Evolutionary conservation across 2,797 vertebrate genomes (phyloP), one percentile per base, ranked within the genome.

Genomic region (Leuciscus waleckii): DNA sequence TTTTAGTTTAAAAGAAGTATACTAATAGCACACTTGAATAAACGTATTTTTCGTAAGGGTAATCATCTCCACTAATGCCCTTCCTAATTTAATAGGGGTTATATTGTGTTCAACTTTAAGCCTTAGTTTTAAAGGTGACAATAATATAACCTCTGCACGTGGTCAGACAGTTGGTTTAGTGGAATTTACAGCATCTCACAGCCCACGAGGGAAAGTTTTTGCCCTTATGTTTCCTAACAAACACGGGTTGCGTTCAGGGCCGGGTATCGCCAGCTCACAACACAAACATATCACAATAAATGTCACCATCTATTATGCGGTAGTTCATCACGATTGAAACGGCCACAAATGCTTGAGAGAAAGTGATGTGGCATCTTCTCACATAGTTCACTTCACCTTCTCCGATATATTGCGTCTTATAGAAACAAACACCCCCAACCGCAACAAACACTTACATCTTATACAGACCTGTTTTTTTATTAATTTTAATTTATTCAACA

Each of bases 31-130:
- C 97, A 84, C 56, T 35, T 35, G 35, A 35, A 35, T 35, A 35
- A 35, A 35, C 35, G 4, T 35, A 4, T 35, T 35, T 35, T 35
- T 0, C 35, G 35, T 35, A 35, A 35, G 14, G 97, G 98, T 99
- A 7, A 58, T 58, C 32, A 10, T 39, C 21, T 63, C 29, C 35
- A 13, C 17, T 43, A 9, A 49, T 10, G 7, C 4, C 8, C n/a
- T 51, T 32, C 1, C 10, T 49, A 11, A 51, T 51, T 51, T 1
- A 35, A 51, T 13, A 1, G 19, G 16, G 17, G 19, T 35, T 75
- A 13, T 14, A 7, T 7, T 35, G 46, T 32, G 9, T 35, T 63
- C 61, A 63, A 6, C n/a, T 26, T 29, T 61, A 26, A 26, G 4
- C 13, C 7, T 56, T 76, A 46, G 11, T 61, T 63, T 41, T 70